Percentiles rank a stretch among this genome's conserved stretches.
These are phyloP conservation scores for Sitta europaea DNA, from an alignment of 2,113 vertebrate species.

Conservation along the genomic window DNA sequence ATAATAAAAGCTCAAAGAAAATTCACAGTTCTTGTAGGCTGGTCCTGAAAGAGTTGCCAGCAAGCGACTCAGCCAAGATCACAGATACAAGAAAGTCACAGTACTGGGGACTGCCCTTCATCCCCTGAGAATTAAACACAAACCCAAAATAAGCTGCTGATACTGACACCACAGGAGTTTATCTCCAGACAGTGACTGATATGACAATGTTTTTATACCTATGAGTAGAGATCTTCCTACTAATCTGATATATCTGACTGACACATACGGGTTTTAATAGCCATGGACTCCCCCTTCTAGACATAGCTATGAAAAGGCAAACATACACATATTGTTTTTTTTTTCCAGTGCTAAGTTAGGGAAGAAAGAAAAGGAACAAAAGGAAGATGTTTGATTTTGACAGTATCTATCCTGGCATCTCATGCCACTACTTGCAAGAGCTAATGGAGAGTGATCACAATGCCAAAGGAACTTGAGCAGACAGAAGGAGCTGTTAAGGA, in stretches of 20 bases:
- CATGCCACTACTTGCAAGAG: conserved; percentile 5
- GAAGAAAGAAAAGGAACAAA: conserved; percentile 4
- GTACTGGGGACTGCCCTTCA: background rate
- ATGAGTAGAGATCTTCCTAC: background rate
- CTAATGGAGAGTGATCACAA: conserved; percentile 54
- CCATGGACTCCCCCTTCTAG: background rate
- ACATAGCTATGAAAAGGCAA: background rate
- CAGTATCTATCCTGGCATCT: conserved; percentile 56
- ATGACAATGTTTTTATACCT: background rate
- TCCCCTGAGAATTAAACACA: background rate
- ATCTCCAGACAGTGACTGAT: background rate
- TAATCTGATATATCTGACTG: background rate
- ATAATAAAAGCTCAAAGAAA: background rate
- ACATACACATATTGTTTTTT: background rate
- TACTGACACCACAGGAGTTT: background rate
- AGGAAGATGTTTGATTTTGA: conserved; percentile 37
- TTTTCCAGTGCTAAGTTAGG: background rate
- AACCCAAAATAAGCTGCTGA: background rate
- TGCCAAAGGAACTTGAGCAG: conserved; percentile 19
- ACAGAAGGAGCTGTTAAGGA: conserved; percentile 39
- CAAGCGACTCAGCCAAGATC: background rate
- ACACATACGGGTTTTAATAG: background rate
- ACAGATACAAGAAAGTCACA: background rate
- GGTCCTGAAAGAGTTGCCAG: background rate
- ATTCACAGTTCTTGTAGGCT: background rate